Conservation (phyloP, 2,797 vertebrate species). For the Triplophysa yarkandensis region DNA sequence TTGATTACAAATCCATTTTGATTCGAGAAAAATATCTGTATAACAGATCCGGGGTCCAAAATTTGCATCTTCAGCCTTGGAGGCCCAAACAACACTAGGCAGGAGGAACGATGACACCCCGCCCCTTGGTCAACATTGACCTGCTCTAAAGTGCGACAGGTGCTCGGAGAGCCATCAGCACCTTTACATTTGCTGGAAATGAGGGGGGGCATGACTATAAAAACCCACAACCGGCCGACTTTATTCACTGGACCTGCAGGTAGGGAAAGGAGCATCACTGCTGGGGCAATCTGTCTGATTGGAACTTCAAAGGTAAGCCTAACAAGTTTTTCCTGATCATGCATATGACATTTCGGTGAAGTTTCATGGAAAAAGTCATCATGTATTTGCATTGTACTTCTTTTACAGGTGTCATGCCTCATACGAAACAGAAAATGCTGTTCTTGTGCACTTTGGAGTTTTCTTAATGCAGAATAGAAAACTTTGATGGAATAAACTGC, state of each 20-base stretch:
- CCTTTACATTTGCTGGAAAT: slow-evolving; percentile 33
- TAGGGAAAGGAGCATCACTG: slow-evolving; percentile 8
- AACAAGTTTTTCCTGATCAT: slow-evolving; percentile 2
- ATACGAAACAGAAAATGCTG: neutral
- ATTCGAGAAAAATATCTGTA: neutral
- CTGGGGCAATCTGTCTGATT: neutral
- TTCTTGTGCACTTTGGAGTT: no score
- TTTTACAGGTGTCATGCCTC: neutral
- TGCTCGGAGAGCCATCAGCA: slow-evolving; percentile 35
- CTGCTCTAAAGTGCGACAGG: slow-evolving; percentile 42
- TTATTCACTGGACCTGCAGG: slow-evolving; percentile 44
- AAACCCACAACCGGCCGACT: slow-evolving; percentile 37
- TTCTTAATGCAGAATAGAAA: neutral
- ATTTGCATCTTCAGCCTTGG: slow-evolving; percentile 36
- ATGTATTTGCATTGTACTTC: neutral
- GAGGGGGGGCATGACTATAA: slow-evolving; percentile 53
- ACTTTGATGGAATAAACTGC: slow-evolving; percentile 63
- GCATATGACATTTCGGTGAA: neutral
- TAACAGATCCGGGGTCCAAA: slow-evolving; percentile 5
- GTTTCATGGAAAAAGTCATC: neutral
- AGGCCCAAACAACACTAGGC: slow-evolving; percentile 18
- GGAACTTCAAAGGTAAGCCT: slow-evolving; percentile 7
- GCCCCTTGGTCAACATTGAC: slow-evolving; percentile 43
- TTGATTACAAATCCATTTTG: slow-evolving; percentile 9
- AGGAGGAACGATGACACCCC: neutral